A percentile compares a stretch with the other conserved stretches of the same genome.
Evolutionary conservation across 2,888 invertebrate genomes (phyloP).

Genomic region (Nebria brevicollis): DNA sequence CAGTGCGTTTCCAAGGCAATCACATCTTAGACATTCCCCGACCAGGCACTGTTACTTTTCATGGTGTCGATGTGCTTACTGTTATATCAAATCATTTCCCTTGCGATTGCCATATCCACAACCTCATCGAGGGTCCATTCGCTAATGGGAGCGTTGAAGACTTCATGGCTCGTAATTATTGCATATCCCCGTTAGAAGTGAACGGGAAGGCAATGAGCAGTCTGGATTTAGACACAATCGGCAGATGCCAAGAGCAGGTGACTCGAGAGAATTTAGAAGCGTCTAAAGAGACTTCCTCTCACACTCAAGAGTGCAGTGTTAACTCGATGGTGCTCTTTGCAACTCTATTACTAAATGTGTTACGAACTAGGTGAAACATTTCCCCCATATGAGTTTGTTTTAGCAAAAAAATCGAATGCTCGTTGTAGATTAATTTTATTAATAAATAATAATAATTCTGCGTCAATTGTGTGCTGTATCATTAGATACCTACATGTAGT

Average conservation of each 20-base stretch:
- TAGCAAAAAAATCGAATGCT: conserved; percentile 33
- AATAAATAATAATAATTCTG: not conserved
- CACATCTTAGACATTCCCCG: conserved; percentile 83
- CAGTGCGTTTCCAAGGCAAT: conserved; percentile 81
- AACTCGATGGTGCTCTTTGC: conserved; percentile 35
- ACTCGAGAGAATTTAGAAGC: conserved; percentile 73
- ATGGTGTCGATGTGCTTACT: conserved; percentile 77
- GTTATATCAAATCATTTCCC: conserved; percentile 85
- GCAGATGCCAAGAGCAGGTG: conserved; percentile 75
- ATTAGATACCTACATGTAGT: conserved; percentile 17
- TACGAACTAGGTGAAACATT: conserved; percentile 55
- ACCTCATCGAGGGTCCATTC: conserved; percentile 79
- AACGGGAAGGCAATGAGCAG: conserved; percentile 80
- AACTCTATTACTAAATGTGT: conserved; percentile 49
- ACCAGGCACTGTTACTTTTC: conserved; percentile 73
- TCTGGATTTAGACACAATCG: conserved; percentile 73
- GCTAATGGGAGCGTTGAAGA: conserved; percentile 74
- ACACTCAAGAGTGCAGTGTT: conserved; percentile 24
- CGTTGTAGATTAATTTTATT: conserved; percentile 16
- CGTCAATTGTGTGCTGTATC: conserved; percentile 29
- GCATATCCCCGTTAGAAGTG: conserved; percentile 86
- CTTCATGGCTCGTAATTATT: conserved; percentile 80
- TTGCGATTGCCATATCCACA: conserved; percentile 86
- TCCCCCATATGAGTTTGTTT: conserved; percentile 21
- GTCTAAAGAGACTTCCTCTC: conserved; percentile 58